These are phyloP conservation scores for Simalia tracyae DNA, from an alignment of 2,797 vertebrate species.

Conservation along the genomic window DNA sequence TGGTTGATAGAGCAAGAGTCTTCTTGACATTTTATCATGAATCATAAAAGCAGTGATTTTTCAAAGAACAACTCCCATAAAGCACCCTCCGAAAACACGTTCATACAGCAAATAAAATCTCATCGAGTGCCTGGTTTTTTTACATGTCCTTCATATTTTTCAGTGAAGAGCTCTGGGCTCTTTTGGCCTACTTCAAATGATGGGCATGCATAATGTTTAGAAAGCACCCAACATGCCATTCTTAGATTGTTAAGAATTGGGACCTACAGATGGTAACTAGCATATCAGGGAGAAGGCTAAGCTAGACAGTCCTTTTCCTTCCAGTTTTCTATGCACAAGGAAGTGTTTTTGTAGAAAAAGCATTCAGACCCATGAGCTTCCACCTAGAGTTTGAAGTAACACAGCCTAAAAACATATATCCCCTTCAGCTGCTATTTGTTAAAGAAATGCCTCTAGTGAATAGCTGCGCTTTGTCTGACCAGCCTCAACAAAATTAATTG, in stretches of 20 bases:
- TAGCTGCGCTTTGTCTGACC: background rate
- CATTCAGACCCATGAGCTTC: background rate
- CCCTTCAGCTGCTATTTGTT: background rate
- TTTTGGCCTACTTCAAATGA: background rate
- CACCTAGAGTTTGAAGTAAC: background rate
- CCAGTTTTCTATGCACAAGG: background rate
- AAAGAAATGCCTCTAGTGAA: background rate
- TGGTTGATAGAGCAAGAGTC: background rate
- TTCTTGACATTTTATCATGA: background rate
- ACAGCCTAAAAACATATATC: background rate
- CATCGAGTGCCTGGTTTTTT: background rate
- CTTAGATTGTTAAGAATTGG: background rate
- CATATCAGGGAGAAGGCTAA: background rate
- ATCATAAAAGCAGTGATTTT: background rate
- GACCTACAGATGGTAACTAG: no score
- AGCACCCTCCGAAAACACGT: background rate
- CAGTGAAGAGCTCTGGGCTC: background rate
- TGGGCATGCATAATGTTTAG: background rate
- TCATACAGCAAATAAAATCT: background rate
- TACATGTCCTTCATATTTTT: background rate
- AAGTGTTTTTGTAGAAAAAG: background rate
- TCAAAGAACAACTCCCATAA: background rate
- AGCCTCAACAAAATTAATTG: background rate
- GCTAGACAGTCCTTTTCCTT: background rate
- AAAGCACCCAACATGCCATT: background rate